Evolutionary conservation across 2,797 vertebrate genomes (phyloP).

Genomic region (Sternotherus odoratus): DNA sequence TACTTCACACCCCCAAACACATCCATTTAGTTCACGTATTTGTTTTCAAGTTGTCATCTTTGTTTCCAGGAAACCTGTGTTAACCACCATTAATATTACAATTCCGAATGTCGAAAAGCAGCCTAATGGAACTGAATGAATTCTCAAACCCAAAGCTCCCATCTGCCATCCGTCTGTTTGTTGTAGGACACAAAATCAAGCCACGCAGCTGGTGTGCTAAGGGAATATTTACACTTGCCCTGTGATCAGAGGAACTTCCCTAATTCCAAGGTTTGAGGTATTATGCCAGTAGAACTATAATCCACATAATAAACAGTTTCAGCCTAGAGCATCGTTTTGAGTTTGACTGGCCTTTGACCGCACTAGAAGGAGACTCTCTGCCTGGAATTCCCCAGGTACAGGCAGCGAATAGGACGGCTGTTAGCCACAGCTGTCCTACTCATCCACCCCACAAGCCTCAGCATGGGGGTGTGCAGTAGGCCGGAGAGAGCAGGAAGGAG

Average conservation of each 20-base stretch:
- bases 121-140: constrained; percentile 25
- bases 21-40: neutral
- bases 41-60: neutral
- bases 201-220: neutral
- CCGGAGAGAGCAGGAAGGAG: neutral
- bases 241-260: neutral
- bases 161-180: neutral
- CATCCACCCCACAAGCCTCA: neutral
- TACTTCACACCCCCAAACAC: neutral
- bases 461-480: neutral
- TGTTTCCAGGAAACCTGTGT: constrained; percentile 15
- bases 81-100: neutral
- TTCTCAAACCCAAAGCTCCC: neutral
- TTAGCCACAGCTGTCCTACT: neutral
- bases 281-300: neutral
- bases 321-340: neutral
- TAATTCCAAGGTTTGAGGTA: accelerated
- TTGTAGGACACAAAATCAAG: neutral
- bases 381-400: neutral
- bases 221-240: neutral
- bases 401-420: neutral
- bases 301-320: neutral
- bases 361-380: neutral
- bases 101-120: neutral
- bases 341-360: neutral